Conservation (phyloP, 2,113 vertebrate species). For the Erpornis zantholeuca region DNA sequence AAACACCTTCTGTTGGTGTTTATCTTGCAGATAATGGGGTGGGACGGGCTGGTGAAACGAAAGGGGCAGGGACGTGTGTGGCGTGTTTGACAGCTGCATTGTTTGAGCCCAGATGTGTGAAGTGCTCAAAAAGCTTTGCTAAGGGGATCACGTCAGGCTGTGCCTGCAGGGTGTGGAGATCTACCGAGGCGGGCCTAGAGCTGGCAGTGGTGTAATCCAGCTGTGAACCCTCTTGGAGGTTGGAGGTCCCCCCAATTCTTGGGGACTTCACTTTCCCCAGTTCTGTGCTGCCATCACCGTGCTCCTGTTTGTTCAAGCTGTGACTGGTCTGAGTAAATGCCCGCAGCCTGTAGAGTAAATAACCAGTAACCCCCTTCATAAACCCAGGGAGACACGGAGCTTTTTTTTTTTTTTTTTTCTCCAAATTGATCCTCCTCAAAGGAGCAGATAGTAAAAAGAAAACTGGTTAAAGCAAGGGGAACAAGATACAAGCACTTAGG, state of each 20-base stretch:
- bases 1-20: neutral
- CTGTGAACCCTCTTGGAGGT: neutral
- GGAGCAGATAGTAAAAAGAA: neutral
- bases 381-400: neutral
- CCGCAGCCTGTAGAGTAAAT: neutral
- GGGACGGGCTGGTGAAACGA: neutral
- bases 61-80: neutral
- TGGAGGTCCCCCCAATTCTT: neutral
- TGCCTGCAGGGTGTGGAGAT: neutral
- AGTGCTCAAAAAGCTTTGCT: neutral
- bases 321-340: neutral
- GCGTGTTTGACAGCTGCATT: neutral
- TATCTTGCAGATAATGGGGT: neutral
- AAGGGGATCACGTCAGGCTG: neutral
- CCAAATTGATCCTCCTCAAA: neutral
- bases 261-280: neutral
- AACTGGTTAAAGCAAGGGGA: neutral
- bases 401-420: neutral
- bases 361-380: neutral
- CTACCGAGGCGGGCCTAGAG: neutral
- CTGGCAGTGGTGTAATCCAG: neutral
- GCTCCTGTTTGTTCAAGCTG: neutral
- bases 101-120: neutral
- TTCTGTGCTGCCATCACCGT: neutral
- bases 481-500: neutral